These are phyloP conservation scores for Graphium colonna DNA, from an alignment of 2,888 invertebrate genomes.

Conservation along the genomic window DNA sequence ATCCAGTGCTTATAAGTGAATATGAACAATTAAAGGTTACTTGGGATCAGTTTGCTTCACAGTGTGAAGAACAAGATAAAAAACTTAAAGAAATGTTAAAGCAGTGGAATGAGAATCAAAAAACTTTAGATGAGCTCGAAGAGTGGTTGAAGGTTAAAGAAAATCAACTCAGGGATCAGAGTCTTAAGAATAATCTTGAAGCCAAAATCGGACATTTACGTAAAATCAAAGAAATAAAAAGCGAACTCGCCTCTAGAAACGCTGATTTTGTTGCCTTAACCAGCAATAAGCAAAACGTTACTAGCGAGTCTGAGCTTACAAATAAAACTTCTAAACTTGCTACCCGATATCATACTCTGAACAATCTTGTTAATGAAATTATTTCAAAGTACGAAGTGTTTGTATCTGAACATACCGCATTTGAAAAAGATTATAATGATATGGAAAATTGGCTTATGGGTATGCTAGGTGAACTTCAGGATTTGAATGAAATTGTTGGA, in stretches of 20 bases:
- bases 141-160: constrained; percentile 93
- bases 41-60: constrained; percentile 87
- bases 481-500: constrained; percentile 90
- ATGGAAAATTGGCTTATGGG: constrained; percentile 88
- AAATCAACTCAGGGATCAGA: constrained; percentile 91
- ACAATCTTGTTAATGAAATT: constrained; percentile 90
- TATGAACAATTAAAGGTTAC: constrained; percentile 86
- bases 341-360: constrained; percentile 90
- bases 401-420: constrained; percentile 91
- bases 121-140: constrained; percentile 87
- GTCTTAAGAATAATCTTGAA: constrained; percentile 90
- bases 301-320: constrained; percentile 87
- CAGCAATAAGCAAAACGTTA: constrained; percentile 85
- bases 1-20: constrained; percentile 85
- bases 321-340: constrained; percentile 87
- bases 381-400: constrained; percentile 91
- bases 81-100: constrained; percentile 87
- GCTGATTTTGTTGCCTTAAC: constrained; percentile 84
- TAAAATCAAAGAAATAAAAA: constrained; percentile 86
- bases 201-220: constrained; percentile 89
- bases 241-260: constrained; percentile 84
- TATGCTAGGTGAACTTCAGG: constrained; percentile 86
- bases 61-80: constrained; percentile 85
- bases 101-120: constrained; percentile 91
- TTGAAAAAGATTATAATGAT: constrained; percentile 86